phyloP scores from a whole-genome alignment of 1,140 invertebrate genomes.

The Pentalonia nigronervosa region DNA sequence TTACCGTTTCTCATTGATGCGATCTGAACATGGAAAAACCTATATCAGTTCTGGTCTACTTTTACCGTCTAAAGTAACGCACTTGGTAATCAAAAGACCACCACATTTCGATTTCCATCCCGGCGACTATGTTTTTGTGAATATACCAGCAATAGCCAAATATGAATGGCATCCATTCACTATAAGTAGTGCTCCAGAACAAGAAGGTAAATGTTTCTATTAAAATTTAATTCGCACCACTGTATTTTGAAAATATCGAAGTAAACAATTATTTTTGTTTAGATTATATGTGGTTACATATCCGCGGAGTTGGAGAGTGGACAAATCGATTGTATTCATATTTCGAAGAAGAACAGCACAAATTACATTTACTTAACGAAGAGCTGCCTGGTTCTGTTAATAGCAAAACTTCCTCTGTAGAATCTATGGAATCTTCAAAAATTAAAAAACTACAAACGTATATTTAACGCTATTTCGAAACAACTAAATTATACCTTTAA shows the following conservation, averaged over 20 bases:
- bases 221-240: not conserved
- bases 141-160: constrained; percentile 88
- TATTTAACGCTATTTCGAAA: not conserved
- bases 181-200: constrained; percentile 93
- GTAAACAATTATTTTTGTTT: constrained; percentile 56
- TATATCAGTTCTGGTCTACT: constrained; percentile 86
- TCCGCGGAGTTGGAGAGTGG: constrained; percentile 93
- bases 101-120: constrained; percentile 87
- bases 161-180: constrained; percentile 99
- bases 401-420: constrained; percentile 62
- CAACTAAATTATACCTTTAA: not conserved
- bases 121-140: constrained; percentile 94
- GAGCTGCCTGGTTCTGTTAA: constrained; percentile 63
- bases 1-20: constrained; percentile 71
- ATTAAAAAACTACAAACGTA: constrained; percentile 56
- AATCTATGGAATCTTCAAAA: constrained; percentile 37
- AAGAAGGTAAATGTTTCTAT: constrained; percentile 73
- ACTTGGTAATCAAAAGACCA: constrained; percentile 86
- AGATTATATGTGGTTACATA: constrained; percentile 93
- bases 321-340: constrained; percentile 88
- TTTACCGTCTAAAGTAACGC: constrained; percentile 85
- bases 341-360: constrained; percentile 82
- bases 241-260: constrained; percentile 8
- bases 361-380: constrained; percentile 71
- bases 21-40: constrained; percentile 77